Conservation (phyloP, 2,113 vertebrate species). For the Sinosuthora webbiana region DNA sequence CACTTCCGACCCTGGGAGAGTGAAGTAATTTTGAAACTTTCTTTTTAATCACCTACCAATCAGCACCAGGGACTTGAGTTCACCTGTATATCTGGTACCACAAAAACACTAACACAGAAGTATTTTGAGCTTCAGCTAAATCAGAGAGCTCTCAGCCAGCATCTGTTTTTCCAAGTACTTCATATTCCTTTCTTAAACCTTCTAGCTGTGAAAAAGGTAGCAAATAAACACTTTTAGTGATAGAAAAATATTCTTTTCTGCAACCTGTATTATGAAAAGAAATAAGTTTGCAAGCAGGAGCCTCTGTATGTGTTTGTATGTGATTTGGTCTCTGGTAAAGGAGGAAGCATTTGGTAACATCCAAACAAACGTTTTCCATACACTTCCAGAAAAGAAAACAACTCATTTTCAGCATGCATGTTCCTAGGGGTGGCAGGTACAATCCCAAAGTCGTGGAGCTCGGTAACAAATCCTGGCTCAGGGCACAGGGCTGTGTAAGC, state of each 20-base stretch:
- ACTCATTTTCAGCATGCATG: accelerated
- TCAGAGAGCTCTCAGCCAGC: not conserved
- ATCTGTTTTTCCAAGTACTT: not conserved
- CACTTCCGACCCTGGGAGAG: not conserved
- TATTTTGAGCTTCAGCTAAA: not conserved
- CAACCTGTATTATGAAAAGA: not conserved
- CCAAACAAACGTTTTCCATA: not conserved
- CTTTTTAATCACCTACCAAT: not conserved
- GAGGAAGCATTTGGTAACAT: not conserved
- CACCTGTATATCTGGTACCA: not conserved
- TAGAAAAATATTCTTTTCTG: not conserved
- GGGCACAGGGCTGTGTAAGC: not conserved
- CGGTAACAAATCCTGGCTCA: not conserved
- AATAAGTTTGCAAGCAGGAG: not conserved
- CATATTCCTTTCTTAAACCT: not conserved
- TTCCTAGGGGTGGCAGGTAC: not conserved
- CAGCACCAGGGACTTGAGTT: not conserved
- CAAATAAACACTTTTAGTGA: not conserved
- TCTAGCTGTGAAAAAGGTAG: not conserved
- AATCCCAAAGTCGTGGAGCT: not conserved
- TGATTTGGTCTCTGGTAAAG: not conserved
- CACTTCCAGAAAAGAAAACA: not conserved
- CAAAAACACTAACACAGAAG: not conserved
- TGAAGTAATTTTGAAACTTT: not conserved
- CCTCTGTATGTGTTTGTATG: not conserved